These are phyloP conservation scores for Caenorhabditis sp. DNA, from an alignment of 2,888 invertebrate species.

Conservation along the genomic window DNA sequence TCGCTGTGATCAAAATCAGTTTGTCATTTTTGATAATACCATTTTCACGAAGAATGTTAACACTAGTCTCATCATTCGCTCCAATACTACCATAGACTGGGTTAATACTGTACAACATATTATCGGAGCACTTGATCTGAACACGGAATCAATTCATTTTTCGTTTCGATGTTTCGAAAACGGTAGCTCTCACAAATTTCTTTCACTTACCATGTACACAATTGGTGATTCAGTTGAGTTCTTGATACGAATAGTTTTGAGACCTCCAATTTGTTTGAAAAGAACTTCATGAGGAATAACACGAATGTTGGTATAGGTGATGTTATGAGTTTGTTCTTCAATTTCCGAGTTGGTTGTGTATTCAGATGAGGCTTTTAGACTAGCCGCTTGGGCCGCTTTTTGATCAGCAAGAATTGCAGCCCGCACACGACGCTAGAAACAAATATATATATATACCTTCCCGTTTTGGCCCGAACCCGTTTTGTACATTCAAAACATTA, in stretches of 20 bases:
- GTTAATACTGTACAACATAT: slow-evolving; percentile 34
- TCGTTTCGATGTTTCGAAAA: neutral
- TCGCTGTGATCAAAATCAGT: slow-evolving; percentile 25
- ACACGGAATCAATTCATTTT: neutral
- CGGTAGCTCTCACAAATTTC: no score
- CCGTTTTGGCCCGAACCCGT: no score
- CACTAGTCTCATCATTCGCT: slow-evolving; percentile 13
- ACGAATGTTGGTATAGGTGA: slow-evolving; percentile 28
- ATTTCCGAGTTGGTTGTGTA: neutral
- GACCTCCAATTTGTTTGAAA: slow-evolving; percentile 32
- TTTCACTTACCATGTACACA: slow-evolving; percentile 13
- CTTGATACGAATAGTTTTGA: slow-evolving; percentile 20
- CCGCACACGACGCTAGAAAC: slow-evolving; percentile 21
- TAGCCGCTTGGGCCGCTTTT: slow-evolving; percentile 18
- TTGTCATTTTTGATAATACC: slow-evolving; percentile 32
- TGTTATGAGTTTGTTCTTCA: neutral
- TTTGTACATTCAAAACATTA: no score
- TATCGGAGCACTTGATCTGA: slow-evolving; percentile 41
- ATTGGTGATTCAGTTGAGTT: slow-evolving; percentile 25
- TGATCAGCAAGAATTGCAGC: slow-evolving; percentile 30
- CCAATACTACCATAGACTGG: slow-evolving; percentile 35
- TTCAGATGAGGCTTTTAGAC: slow-evolving; percentile 2
- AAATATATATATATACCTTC: neutral
- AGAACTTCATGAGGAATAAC: slow-evolving; percentile 28
- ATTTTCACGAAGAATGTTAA: slow-evolving; percentile 37